Conservation (phyloP, 2,888 invertebrate species). For the Acrobasis repandana region DNA sequence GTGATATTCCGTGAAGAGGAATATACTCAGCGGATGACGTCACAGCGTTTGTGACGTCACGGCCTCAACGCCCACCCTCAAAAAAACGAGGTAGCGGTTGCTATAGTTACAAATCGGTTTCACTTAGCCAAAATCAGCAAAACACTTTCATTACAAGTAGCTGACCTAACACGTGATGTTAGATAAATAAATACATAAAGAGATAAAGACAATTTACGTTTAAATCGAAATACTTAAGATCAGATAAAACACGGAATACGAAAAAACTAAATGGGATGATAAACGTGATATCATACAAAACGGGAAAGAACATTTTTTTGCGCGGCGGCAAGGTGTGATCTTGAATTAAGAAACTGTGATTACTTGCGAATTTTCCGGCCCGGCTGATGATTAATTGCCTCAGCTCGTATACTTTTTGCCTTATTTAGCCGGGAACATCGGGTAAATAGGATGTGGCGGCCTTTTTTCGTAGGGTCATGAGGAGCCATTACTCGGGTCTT, state of each 20-base stretch:
- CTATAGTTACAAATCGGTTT: conserved; percentile 14
- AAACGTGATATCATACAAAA: conserved; percentile 24
- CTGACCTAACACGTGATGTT: not conserved
- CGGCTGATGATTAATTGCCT: conserved; percentile 64
- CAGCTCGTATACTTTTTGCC: conserved; percentile 63
- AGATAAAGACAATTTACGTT: conserved; percentile 1
- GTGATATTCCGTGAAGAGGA: conserved; percentile 1
- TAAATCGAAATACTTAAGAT: not conserved
- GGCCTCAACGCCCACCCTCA: conserved; percentile 9
- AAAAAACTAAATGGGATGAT: conserved; percentile 14
- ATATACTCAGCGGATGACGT: conserved; percentile 18
- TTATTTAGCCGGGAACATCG: conserved; percentile 61
- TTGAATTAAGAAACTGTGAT: conserved; percentile 57
- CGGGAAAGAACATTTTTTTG: conserved; percentile 24
- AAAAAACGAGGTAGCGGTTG: not conserved
- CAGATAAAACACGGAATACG: not conserved
- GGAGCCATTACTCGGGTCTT: conserved; percentile 68
- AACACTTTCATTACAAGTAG: not conserved
- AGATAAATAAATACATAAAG: not conserved
- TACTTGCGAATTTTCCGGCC: conserved; percentile 46
- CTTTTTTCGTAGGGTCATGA: conserved; percentile 57
- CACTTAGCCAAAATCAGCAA: not conserved
- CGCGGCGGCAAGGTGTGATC: conserved; percentile 42
- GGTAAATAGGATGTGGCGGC: conserved; percentile 62
- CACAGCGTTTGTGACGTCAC: conserved; percentile 25